Conservation (phyloP, 2,113 vertebrate species). For the Opisthocomus hoazin region DNA sequence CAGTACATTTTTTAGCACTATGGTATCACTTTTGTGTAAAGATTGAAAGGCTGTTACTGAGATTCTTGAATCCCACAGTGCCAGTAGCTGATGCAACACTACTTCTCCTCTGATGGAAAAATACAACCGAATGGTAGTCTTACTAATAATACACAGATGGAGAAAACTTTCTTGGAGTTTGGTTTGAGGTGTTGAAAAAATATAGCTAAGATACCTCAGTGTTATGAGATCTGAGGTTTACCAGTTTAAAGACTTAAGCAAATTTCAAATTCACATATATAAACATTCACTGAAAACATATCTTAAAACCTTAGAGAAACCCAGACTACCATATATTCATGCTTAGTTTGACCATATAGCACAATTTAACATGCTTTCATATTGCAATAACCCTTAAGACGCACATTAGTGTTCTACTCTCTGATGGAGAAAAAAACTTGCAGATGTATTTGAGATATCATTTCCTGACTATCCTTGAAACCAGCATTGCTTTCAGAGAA, state of each 20-base stretch:
- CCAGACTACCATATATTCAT: not conserved
- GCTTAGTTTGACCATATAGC: not conserved
- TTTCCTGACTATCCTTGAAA: not conserved
- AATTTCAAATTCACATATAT: not conserved
- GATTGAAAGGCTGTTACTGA: not conserved
- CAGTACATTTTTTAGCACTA: not conserved
- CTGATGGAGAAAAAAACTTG: not conserved
- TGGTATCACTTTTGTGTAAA: not conserved
- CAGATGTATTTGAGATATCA: not conserved
- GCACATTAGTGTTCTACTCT: not conserved
- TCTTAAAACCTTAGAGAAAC: not conserved
- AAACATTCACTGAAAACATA: not conserved
- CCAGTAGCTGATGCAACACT: not conserved
- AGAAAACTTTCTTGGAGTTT: not conserved
- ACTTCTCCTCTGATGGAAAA: not conserved
- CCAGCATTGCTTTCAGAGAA: not conserved
- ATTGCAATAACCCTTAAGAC: not conserved
- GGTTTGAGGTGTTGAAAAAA: not conserved
- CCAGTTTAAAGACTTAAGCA: not conserved
- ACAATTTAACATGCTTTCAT: not conserved
- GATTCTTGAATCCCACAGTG: not conserved
- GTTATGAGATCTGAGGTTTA: not conserved
- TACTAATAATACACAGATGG: not conserved
- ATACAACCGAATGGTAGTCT: not conserved
- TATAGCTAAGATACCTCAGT: not conserved